These are phyloP conservation scores for Pipistrellus kuhlii DNA, from an alignment of 2,797 vertebrate species.

Conservation along the genomic window DNA sequence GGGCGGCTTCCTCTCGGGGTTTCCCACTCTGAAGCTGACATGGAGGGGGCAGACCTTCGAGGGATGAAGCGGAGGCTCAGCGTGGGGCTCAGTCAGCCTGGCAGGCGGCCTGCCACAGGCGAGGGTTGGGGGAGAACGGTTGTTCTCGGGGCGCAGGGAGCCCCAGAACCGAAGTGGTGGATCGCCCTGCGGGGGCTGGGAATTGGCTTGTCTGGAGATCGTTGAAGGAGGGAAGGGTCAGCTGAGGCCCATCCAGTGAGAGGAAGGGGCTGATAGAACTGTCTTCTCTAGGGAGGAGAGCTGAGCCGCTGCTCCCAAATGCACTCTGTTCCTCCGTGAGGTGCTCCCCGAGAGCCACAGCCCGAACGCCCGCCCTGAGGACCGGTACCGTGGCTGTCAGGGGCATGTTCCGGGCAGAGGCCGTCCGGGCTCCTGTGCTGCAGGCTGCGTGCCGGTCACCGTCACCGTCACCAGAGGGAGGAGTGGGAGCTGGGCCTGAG, in stretches of 20 bases:
- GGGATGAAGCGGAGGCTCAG: not conserved
- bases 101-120: not conserved
- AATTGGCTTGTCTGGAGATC: not conserved
- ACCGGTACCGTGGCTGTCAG: constrained; percentile 27
- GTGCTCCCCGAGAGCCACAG: constrained; percentile 21
- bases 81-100: not conserved
- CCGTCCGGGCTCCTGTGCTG: too few species aligned
- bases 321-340: constrained; percentile 21
- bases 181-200: not conserved
- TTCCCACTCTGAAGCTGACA: constrained; percentile 5
- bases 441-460: not conserved
- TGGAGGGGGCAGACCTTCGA: not conserved
- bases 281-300: constrained; percentile 25
- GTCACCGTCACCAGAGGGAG: not conserved
- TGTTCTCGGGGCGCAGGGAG: not conserved
- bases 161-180: not conserved
- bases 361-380: constrained; percentile 42
- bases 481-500: not conserved
- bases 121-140: not conserved
- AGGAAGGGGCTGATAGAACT: not conserved
- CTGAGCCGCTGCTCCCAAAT: not conserved
- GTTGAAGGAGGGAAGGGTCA: not conserved
- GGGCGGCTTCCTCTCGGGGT: not conserved
- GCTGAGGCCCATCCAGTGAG: not conserved
- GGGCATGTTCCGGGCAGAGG: constrained; percentile 46